Percentiles rank a stretch among this genome's conserved stretches.
phyloP scores from a whole-genome alignment of 2,888 invertebrate genomes.

The Cheilosia grossa region DNA sequence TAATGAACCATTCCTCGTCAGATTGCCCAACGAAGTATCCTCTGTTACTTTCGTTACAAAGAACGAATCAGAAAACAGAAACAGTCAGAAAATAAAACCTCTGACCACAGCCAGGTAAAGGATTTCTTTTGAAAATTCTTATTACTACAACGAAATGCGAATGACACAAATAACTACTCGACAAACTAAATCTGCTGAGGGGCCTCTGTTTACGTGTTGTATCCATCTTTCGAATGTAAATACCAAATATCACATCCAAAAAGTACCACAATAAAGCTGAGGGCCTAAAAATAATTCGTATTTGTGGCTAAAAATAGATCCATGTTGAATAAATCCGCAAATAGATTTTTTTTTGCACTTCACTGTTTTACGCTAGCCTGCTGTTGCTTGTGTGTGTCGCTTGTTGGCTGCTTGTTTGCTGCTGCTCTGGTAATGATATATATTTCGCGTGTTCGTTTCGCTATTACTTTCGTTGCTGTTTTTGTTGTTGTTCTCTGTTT shows the following conservation, averaged over 20 bases:
- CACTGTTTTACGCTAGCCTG: slow-evolving; percentile 5
- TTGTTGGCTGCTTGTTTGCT: background rate
- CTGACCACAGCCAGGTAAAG: no score
- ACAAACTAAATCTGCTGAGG: background rate
- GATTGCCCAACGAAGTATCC: no score
- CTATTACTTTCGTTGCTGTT: slow-evolving; percentile 39
- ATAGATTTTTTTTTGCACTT: slow-evolving; percentile 67
- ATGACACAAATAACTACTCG: background rate
- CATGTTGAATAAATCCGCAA: slow-evolving; percentile 67
- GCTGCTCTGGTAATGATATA: slow-evolving; percentile 7
- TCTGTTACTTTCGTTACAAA: no score
- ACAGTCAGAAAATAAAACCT: no score
- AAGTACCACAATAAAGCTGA: slow-evolving; percentile 55
- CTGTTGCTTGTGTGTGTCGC: slow-evolving; percentile 1
- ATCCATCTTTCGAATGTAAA: slow-evolving; percentile 49
- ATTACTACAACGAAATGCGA: background rate
- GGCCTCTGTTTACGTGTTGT: slow-evolving; percentile 3
- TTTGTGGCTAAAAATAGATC: slow-evolving; percentile 58
- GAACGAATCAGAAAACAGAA: no score
- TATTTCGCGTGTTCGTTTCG: slow-evolving; percentile 36
- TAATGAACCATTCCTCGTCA: no score
- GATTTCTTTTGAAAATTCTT: no score
- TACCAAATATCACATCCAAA: slow-evolving; percentile 49
- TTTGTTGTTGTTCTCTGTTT: slow-evolving; percentile 35
- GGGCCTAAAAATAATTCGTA: slow-evolving; percentile 60